These are phyloP conservation scores for Drosophila murphyi DNA, from an alignment of 1,140 invertebrate genomes.

Conservation along the genomic window DNA sequence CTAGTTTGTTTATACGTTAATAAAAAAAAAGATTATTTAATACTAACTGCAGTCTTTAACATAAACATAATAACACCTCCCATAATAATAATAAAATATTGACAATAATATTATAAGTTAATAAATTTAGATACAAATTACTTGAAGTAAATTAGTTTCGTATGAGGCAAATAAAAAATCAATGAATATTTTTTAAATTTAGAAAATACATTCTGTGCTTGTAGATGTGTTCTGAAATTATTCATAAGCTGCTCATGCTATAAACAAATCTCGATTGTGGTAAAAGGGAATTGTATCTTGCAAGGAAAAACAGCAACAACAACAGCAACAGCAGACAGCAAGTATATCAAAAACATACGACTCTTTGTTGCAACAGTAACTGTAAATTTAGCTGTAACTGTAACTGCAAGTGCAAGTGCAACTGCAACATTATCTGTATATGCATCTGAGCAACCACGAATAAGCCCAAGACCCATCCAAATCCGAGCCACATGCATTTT, in stretches of 20 bases:
- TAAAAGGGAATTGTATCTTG: slow-evolving; percentile 20
- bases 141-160: too few relatives aligned
- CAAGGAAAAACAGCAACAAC: slow-evolving; percentile 3
- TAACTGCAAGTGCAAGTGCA: slow-evolving; percentile 9
- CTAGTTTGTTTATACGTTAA: too few relatives aligned
- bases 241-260: slow-evolving; percentile 35
- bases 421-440: slow-evolving; percentile 4
- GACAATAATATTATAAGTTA: too few relatives aligned
- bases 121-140: too few relatives aligned
- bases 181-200: too few relatives aligned
- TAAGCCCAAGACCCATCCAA: slow-evolving; percentile 48
- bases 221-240: slow-evolving; percentile 14
- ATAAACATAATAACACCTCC: too few relatives aligned
- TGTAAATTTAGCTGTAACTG: not conserved
- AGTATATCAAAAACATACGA: slow-evolving; percentile 36
- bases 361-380: not conserved
- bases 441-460: slow-evolving; percentile 40
- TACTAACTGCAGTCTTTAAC: too few relatives aligned
- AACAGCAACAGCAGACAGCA: slow-evolving; percentile 9
- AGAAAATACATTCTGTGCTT: not conserved
- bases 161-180: too few relatives aligned
- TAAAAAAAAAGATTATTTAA: too few relatives aligned
- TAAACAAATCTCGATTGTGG: slow-evolving; percentile 40
- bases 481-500: slow-evolving; percentile 47
- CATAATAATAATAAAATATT: too few relatives aligned